Percentiles rank a stretch among this genome's conserved stretches.
phyloP scores from a whole-genome alignment of 2,113 vertebrate genomes.

The Microcebus lehilahytsara region DNA sequence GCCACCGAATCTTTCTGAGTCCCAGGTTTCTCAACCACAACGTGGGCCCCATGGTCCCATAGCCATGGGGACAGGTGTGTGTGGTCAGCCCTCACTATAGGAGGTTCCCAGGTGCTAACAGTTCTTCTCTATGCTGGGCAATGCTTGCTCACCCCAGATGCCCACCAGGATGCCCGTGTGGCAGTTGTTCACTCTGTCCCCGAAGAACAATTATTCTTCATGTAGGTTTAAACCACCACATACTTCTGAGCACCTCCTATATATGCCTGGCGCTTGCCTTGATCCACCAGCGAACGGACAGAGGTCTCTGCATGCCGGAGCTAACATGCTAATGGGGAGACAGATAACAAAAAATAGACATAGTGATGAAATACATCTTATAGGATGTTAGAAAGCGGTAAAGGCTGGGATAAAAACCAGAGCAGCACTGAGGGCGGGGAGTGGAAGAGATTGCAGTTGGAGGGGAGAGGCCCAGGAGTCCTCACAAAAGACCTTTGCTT shows the following conservation, averaged over 20 bases:
- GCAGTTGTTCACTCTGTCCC: rapidly evolving
- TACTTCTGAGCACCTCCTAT: not conserved
- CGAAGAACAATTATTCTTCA: not conserved
- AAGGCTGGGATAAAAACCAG: not conserved
- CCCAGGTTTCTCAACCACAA: not conserved
- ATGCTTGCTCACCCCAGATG: rapidly evolving
- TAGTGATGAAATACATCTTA: not conserved
- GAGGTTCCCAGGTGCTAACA: not conserved
- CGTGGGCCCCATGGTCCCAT: rapidly evolving
- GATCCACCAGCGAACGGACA: rapidly evolving
- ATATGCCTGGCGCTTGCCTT: rapidly evolving
- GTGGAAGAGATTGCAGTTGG: not conserved
- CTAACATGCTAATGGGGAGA: not conserved
- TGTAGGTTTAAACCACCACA: not conserved
- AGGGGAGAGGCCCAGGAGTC: not conserved
- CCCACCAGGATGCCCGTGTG: rapidly evolving
- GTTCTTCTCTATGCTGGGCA: not conserved
- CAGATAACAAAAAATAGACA: not conserved
- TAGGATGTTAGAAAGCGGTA: not conserved
- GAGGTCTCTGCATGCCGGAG: not conserved
- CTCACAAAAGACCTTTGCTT: not conserved
- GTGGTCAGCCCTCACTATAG: rapidly evolving
- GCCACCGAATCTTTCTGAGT: not conserved
- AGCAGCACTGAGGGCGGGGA: rapidly evolving
- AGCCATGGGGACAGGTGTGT: not conserved